Evolutionary conservation across 1,140 invertebrate species (phyloP).

Genomic region (Drosophila kurseongensis): DNA sequence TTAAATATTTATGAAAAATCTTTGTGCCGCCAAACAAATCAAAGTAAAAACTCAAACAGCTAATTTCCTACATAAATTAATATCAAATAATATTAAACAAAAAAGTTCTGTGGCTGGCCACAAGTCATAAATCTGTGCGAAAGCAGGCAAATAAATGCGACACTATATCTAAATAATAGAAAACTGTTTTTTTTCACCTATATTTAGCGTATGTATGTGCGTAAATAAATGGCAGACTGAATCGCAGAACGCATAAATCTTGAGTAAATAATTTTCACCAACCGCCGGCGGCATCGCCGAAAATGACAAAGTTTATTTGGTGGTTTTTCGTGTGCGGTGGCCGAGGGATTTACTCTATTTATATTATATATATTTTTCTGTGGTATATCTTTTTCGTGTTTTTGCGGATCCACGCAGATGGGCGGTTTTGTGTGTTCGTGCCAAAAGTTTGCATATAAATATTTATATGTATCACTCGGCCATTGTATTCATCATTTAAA

Average conservation of each 20-base stretch:
- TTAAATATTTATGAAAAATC: too few relatives aligned
- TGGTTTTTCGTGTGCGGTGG: conserved; percentile 45
- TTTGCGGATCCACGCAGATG: conserved; percentile 41
- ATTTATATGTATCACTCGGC: conserved; percentile 8
- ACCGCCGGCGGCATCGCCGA: conserved; percentile 26
- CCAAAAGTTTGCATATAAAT: conserved; percentile 29
- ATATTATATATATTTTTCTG: conserved; percentile 17
- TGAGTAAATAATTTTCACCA: conserved; percentile 51
- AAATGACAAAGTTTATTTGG: conserved; percentile 68
- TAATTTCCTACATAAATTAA: conserved; percentile 10
- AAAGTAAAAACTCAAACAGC: neutral
- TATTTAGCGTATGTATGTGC: conserved; percentile 3
- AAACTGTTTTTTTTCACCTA: conserved; percentile 1
- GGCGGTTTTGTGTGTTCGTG: conserved; percentile 44
- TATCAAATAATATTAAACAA: conserved; percentile 25
- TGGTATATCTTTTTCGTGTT: conserved; percentile 12
- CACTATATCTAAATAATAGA: conserved; percentile 31
- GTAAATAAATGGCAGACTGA: conserved; percentile 11
- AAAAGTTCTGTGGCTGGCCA: conserved; percentile 60
- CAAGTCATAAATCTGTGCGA: conserved; percentile 63
- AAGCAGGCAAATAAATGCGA: conserved; percentile 25
- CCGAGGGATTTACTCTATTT: conserved; percentile 25
- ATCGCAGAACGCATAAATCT: conserved; percentile 54
- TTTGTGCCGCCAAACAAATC: neutral
- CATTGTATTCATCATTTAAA: conserved; percentile 25